Base-by-base conservation (phyloP, 2,888 invertebrate species). In the Rambutsinella grinnellia region DNA sequence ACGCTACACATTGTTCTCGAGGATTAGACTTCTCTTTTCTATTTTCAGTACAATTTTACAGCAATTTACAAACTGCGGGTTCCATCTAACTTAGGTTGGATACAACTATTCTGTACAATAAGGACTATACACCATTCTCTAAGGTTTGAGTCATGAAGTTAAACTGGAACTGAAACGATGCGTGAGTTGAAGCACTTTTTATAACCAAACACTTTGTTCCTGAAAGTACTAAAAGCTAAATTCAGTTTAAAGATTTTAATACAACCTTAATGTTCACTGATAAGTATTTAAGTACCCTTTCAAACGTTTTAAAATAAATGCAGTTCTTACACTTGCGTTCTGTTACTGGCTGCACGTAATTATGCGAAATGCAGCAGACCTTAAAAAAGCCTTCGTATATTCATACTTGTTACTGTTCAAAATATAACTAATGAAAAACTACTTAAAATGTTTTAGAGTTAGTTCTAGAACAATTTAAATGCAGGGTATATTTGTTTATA, bases 1-100 rank as follows among this genome's bases (percentile, higher is more conserved):
- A n/a, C n/a, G n/a, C n/a, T n/a, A n/a, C n/a, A n/a, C n/a, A n/a
- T n/a, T n/a, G n/a, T n/a, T n/a, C n/a, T n/a, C n/a, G n/a, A n/a
- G n/a, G n/a, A n/a, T n/a, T n/a, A n/a, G n/a, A n/a, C n/a, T n/a
- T n/a, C n/a, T n/a, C n/a, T n/a, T n/a, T n/a, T n/a, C n/a, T n/a
- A n/a, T n/a, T n/a, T n/a, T n/a, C n/a, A n/a, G n/a, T n/a, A n/a
- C n/a, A n/a, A n/a, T n/a, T 21, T 76, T 76, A 68, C 69, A 76
- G 63, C 65, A 69, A 65, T 76, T 62, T 69, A 76, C 76, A 76
- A n/a, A 68, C 63, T 76, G 68, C 76, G 76, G 49, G 49, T 36
- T 36, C 13, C 36, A 36, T 56, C 24, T 21, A 27, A 26, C 61
- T 56, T 57, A 67, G 6, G 13, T 57, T 54, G 8, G 5, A 5